Conservation (phyloP, 2,797 vertebrate genomes). For the Acanthornis magna region DNA sequence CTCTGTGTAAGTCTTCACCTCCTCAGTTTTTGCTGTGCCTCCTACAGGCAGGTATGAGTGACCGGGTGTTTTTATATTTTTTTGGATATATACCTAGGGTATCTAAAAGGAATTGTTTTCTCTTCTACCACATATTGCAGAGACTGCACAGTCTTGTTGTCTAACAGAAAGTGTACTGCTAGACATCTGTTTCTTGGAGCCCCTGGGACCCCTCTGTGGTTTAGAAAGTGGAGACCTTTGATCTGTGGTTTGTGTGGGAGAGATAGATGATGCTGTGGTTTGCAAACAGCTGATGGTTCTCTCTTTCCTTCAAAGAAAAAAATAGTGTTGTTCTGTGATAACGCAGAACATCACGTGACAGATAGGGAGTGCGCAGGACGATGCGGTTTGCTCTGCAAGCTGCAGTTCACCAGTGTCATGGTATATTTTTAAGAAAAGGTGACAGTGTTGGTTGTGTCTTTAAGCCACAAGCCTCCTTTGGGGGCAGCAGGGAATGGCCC, state of each 20-base stretch:
- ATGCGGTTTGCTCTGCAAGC: not conserved
- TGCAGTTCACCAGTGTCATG: not conserved
- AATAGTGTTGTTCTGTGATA: not conserved
- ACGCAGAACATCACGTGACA: not conserved
- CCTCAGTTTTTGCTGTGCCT: not conserved
- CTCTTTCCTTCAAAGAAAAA: not conserved
- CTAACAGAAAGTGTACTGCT: not conserved
- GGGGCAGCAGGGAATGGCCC: not conserved
- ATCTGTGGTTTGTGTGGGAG: conserved; percentile 57
- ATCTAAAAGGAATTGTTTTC: not conserved
- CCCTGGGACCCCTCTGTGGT: conserved; percentile 19
- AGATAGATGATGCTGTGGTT: conserved; percentile 33
- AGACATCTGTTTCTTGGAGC: not conserved
- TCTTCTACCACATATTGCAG: not conserved
- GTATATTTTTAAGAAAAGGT: not conserved
- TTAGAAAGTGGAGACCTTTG: conserved; percentile 33
- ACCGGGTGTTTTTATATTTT: not conserved
- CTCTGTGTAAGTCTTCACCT: not conserved
- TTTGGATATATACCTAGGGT: not conserved
- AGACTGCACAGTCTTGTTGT: not conserved
- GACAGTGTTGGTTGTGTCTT: not conserved
- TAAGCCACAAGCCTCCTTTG: not conserved
- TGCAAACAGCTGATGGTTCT: conserved; percentile 3
- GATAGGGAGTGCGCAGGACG: not conserved
- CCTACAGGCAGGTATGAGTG: not conserved